Percentiles rank a stretch among this genome's conserved stretches.
phyloP scores from a whole-genome alignment of 2,113 vertebrate genomes.

The Lophius piscatorius region DNA sequence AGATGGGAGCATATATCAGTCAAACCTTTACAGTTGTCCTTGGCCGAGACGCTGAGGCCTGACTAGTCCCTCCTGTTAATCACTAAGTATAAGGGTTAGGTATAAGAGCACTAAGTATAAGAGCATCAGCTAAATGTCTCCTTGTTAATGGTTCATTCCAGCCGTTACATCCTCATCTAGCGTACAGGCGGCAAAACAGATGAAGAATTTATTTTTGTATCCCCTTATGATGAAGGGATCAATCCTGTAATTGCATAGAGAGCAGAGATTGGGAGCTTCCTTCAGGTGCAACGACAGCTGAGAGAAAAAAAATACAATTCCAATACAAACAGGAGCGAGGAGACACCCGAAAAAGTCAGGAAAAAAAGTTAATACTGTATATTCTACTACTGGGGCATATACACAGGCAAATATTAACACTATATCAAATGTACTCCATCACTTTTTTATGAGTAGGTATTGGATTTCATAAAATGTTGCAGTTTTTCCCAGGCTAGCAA shows the following conservation, averaged over 20 bases:
- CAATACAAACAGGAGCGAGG: slow-evolving; percentile 7
- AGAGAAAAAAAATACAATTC: slow-evolving; percentile 6
- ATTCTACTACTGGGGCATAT: background rate
- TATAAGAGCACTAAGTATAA: slow-evolving; percentile 39
- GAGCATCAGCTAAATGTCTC: slow-evolving; percentile 37
- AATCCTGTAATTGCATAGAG: slow-evolving; percentile 30
- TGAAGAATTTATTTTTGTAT: slow-evolving; percentile 47
- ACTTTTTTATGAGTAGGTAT: slow-evolving; percentile 13
- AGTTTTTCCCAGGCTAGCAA: slow-evolving; percentile 6
- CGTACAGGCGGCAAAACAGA: slow-evolving; percentile 42
- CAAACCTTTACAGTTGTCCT: slow-evolving; percentile 11
- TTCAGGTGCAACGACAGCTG: slow-evolving; percentile 10
- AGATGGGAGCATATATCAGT: background rate
- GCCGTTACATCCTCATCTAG: slow-evolving; percentile 35
- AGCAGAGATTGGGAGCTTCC: slow-evolving; percentile 14
- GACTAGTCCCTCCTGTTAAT: slow-evolving; percentile 20
- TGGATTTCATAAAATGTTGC: slow-evolving; percentile 24
- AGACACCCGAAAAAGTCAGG: background rate
- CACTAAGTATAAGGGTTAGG: slow-evolving; percentile 41
- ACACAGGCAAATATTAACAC: slow-evolving; percentile 38
- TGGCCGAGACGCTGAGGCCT: slow-evolving; percentile 15
- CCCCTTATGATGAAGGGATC: slow-evolving; percentile 49
- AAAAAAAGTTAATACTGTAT: too few relatives aligned
- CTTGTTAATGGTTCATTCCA: slow-evolving; percentile 42
- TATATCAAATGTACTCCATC: slow-evolving; percentile 10